These are phyloP conservation scores for Sebastes melanostomus DNA, from an alignment of 2,797 vertebrate genomes.

Conservation along the genomic window DNA sequence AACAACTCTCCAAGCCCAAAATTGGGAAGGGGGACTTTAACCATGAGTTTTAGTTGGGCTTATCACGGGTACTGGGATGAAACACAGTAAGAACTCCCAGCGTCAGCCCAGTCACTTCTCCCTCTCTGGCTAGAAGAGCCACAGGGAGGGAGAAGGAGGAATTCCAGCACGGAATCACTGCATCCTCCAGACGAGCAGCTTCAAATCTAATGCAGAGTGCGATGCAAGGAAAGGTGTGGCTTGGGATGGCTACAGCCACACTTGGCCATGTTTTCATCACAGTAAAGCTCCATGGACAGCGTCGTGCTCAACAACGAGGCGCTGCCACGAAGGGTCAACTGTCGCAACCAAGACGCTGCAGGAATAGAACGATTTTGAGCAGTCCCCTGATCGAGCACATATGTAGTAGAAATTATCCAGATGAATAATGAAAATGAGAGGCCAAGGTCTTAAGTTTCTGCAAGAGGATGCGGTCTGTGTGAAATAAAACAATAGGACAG, in stretches of 20 bases:
- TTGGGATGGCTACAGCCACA: conserved; percentile 22
- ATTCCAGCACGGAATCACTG: background rate
- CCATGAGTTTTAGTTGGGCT: conserved; percentile 17
- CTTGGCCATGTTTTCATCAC: conserved; percentile 44
- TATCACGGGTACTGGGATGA: conserved; percentile 1
- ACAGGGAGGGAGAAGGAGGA: background rate
- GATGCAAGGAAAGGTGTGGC: conserved; percentile 7
- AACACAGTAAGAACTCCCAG: background rate
- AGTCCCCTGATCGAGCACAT: background rate
- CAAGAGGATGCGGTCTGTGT: background rate
- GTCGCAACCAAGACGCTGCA: conserved; percentile 21
- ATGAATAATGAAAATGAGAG: background rate
- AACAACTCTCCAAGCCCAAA: conserved; percentile 31
- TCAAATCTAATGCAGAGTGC: conserved; percentile 2
- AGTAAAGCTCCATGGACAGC: conserved; percentile 49
- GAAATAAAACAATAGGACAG: background rate
- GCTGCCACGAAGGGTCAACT: conserved; percentile 29
- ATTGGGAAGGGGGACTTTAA: conserved; percentile 25
- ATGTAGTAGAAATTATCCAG: background rate
- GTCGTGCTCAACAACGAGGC: conserved; percentile 4
- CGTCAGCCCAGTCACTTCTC: background rate
- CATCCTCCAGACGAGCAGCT: conserved; percentile 16
- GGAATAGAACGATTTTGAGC: conserved; percentile 17
- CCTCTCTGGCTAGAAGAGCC: background rate
- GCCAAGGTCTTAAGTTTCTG: background rate